A percentile compares a stretch with the other conserved stretches of the same genome.
Evolutionary conservation across 2,888 invertebrate species (phyloP).

Genomic region (Drosophila limbata): DNA sequence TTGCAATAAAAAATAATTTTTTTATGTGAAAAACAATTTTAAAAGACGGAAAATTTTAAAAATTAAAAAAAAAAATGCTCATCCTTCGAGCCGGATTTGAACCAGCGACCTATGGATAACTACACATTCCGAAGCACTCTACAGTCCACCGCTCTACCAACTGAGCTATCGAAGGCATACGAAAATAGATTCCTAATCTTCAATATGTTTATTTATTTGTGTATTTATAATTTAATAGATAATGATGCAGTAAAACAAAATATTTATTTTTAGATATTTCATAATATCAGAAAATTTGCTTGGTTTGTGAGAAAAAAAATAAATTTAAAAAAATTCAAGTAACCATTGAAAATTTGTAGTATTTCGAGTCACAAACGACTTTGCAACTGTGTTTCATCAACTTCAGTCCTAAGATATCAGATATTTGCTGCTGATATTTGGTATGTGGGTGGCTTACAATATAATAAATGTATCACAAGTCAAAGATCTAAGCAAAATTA

Average conservation of each 20-base stretch:
- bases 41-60: neutral
- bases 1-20: no score
- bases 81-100: slow-evolving; percentile 17
- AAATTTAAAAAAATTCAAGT: no score
- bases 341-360: no score
- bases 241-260: neutral
- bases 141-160: slow-evolving; percentile 85
- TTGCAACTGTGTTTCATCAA: neutral
- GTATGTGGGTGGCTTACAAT: neutral
- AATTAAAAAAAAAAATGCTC: neutral
- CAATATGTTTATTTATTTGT: neutral
- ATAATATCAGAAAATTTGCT: no score
- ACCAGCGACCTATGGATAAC: slow-evolving; percentile 16
- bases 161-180: slow-evolving; percentile 83
- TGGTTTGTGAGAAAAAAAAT: no score
- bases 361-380: neutral
- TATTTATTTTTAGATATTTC: neutral
- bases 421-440: neutral
- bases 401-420: neutral
- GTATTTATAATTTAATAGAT: neutral
- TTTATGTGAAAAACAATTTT: no score
- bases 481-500: slow-evolving; percentile 11
- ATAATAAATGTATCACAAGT: slow-evolving; percentile 11
- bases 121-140: slow-evolving; percentile 31
- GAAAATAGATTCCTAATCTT: neutral